Percentiles rank a stretch among this genome's conserved stretches.
Evolutionary conservation across 2,113 vertebrate genomes (phyloP).

Genomic region (Mesitornis unicolor): DNA sequence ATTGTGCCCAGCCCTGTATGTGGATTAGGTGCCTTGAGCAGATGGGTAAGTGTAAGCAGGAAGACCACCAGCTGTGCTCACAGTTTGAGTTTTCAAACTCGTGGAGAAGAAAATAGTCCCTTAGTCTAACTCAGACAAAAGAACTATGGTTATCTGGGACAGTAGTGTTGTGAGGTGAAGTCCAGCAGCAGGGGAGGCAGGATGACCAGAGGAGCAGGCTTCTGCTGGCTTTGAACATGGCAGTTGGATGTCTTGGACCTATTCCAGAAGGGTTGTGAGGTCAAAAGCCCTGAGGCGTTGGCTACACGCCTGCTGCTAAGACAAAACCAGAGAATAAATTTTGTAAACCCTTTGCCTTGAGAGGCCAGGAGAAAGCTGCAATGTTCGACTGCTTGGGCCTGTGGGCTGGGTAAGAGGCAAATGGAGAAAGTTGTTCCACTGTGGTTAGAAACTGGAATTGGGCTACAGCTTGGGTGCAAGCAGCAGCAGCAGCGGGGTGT

Average conservation of each 20-base stretch:
- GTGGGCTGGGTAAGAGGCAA: neutral
- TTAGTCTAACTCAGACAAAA: neutral
- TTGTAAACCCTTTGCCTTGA: neutral
- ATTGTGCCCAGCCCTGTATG: accelerated
- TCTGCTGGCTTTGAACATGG: neutral
- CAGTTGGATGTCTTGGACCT: neutral
- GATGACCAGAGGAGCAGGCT: accelerated
- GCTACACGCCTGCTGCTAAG: neutral
- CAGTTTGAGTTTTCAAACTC: neutral
- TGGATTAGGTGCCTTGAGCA: neutral
- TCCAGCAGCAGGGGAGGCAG: neutral
- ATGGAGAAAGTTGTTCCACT: neutral
- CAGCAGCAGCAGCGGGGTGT: neutral
- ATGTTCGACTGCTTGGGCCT: neutral
- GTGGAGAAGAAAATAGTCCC: neutral
- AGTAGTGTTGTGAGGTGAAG: accelerated
- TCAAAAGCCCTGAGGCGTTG: accelerated
- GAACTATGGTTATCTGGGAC: accelerated
- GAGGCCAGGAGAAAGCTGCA: neutral
- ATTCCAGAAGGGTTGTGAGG: neutral
- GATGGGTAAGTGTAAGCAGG: neutral
- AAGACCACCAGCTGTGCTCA: accelerated
- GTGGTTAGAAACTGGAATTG: neutral
- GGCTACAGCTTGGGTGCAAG: neutral
- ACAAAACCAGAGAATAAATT: neutral